Percentiles rank a stretch among this genome's conserved stretches.
These are phyloP conservation scores for Rhopalosiphum padi DNA, from an alignment of 1,140 invertebrate species.

Conservation along the genomic window DNA sequence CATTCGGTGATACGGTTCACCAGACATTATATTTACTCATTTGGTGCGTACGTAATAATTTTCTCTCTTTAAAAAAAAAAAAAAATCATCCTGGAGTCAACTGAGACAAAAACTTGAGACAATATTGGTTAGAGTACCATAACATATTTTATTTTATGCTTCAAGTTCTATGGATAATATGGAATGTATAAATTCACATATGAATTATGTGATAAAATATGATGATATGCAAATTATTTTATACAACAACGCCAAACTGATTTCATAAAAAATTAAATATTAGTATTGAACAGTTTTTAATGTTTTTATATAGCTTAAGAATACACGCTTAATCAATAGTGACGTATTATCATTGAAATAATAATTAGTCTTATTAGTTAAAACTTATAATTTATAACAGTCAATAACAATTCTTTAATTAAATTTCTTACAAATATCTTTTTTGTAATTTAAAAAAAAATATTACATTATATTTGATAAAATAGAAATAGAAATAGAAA, in stretches of 20 bases:
- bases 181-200: neutral
- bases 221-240: neutral
- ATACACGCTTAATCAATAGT: neutral
- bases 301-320: neutral
- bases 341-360: neutral
- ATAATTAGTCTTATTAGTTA: neutral
- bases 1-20: constrained; percentile 43
- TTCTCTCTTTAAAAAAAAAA: neutral
- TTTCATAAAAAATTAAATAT: neutral
- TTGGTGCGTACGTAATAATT: neutral
- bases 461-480: neutral
- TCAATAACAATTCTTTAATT: neutral
- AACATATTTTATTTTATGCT: neutral
- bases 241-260: neutral
- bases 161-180: neutral
- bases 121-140: neutral
- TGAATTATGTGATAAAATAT: neutral
- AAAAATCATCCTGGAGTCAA: neutral
- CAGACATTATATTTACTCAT: neutral
- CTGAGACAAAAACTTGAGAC: neutral
- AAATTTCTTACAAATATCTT: neutral
- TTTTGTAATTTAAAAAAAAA: neutral
- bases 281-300: neutral
- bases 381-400: neutral
- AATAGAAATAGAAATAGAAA: neutral